These are phyloP conservation scores for Pelosia muscerda DNA, from an alignment of 2,888 invertebrate genomes.

Conservation along the genomic window DNA sequence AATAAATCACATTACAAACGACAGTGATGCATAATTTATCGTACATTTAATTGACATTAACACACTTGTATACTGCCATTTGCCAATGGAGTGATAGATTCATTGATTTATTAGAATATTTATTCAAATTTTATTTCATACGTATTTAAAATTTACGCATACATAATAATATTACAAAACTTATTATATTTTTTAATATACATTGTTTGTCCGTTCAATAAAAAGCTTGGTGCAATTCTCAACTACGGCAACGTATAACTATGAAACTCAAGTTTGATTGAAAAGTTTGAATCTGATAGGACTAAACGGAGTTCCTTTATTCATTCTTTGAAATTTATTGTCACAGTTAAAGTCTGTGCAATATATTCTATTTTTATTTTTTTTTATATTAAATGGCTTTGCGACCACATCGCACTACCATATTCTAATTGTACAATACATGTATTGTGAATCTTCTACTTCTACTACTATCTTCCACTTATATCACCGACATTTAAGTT, in stretches of 20 bases:
- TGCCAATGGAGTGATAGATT: not conserved
- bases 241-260: slow-evolving; percentile 59
- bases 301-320: slow-evolving; percentile 30
- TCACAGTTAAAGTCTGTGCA: not conserved
- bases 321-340: slow-evolving; percentile 18
- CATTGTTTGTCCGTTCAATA: slow-evolving; percentile 58
- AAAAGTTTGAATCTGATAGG: slow-evolving; percentile 55
- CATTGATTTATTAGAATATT: not conserved
- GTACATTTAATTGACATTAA: slow-evolving; percentile 2
- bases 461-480: not conserved
- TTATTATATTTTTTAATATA: slow-evolving; percentile 32
- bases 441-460: not conserved
- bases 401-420: too few relatives aligned
- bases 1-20: not conserved
- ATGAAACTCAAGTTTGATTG: slow-evolving; percentile 59
- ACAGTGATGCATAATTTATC: not conserved
- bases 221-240: slow-evolving; percentile 61
- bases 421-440: not conserved
- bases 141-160: slow-evolving; percentile 1
- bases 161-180: slow-evolving; percentile 17
- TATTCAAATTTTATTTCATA: not conserved
- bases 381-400: too few relatives aligned
- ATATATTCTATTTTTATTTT: not conserved
- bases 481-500: too few relatives aligned
- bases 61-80: not conserved